Evolutionary conservation across 2,113 vertebrate genomes (phyloP).

Genomic region (Heterochromis multidens): DNA sequence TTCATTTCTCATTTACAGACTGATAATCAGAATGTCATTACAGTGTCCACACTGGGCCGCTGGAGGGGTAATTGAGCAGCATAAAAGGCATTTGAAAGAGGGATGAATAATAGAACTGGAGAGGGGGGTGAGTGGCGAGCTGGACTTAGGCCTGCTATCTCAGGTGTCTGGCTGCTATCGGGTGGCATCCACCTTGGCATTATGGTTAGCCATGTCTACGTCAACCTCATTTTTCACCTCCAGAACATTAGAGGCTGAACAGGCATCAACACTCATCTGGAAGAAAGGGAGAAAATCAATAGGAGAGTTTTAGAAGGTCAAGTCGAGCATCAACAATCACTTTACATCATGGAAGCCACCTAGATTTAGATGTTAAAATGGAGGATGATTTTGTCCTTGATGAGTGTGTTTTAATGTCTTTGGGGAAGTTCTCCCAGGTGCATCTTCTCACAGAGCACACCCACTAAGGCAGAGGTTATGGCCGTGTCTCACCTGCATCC

Average conservation of each 20-base stretch:
- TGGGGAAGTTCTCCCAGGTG: neutral
- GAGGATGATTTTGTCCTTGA: constrained; percentile 46
- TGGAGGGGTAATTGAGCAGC: constrained; percentile 91
- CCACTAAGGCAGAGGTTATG: constrained; percentile 41
- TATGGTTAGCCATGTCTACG: constrained; percentile 60
- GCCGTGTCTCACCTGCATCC: constrained; percentile 30
- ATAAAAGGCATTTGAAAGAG: constrained; percentile 76
- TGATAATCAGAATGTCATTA: constrained; percentile 99
- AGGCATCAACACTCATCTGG: constrained; percentile 51
- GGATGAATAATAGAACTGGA: constrained; percentile 75
- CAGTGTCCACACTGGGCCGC: constrained; percentile 85
- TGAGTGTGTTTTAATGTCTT: constrained; percentile 2
- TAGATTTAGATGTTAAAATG: constrained; percentile 47
- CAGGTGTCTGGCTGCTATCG: constrained; percentile 74
- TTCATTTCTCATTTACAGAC: constrained; percentile 99
- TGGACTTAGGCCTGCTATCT: constrained; percentile 68
- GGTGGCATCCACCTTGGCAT: constrained; percentile 61
- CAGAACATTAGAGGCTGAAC: constrained; percentile 44
- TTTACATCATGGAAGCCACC: constrained; percentile 44
- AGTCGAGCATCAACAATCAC: constrained; percentile 65
- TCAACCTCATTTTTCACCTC: constrained; percentile 58
- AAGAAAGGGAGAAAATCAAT: constrained; percentile 60
- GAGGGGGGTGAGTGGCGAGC: constrained; percentile 54
- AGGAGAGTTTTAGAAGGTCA: constrained; percentile 66
- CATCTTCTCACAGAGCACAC: constrained; percentile 36